A percentile compares a stretch with the other conserved stretches of the same genome.
These are phyloP conservation scores for Calliphora vomitoria DNA, from an alignment of 2,888 invertebrate genomes.

Conservation along the genomic window DNA sequence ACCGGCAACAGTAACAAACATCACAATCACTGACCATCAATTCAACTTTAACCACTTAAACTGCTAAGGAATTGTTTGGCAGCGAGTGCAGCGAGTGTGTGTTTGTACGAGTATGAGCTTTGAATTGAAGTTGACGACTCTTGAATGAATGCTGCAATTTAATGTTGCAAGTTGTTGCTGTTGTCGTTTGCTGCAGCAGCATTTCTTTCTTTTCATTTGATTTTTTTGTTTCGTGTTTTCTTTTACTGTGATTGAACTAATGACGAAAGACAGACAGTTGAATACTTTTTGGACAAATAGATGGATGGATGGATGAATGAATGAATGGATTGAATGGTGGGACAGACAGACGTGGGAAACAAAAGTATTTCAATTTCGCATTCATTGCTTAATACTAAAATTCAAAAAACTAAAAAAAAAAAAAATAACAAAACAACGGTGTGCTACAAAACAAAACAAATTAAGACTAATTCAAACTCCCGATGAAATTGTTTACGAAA, in stretches of 20 bases:
- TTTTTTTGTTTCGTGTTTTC: not conserved
- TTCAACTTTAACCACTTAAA: slow-evolving; percentile 70
- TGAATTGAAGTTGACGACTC: slow-evolving; percentile 74
- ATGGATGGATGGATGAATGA: slow-evolving; percentile 66
- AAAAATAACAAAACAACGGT: slow-evolving; percentile 31
- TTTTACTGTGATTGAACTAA: slow-evolving; percentile 71
- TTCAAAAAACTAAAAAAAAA: slow-evolving; percentile 40
- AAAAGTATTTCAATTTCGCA: slow-evolving; percentile 83
- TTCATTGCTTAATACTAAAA: slow-evolving; percentile 71
- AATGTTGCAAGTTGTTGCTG: slow-evolving; percentile 36
- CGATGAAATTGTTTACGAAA: slow-evolving; percentile 60
- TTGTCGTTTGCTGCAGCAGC: slow-evolving; percentile 32
- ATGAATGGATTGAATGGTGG: slow-evolving; percentile 50
- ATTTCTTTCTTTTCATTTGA: slow-evolving; percentile 60
- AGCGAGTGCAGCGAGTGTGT: not conserved
- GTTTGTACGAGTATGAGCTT: slow-evolving; percentile 32
- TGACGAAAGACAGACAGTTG: slow-evolving; percentile 72
- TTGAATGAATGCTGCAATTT: slow-evolving; percentile 74
- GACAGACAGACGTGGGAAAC: slow-evolving; percentile 82
- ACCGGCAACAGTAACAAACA: slow-evolving; percentile 67
- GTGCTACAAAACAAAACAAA: slow-evolving; percentile 64
- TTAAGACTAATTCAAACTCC: slow-evolving; percentile 72
- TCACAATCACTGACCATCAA: slow-evolving; percentile 72
- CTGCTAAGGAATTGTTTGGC: slow-evolving; percentile 35
- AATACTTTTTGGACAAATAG: slow-evolving; percentile 73